phyloP scores from a whole-genome alignment of 2,113 vertebrate genomes.

The Pollachius pollachius region DNA sequence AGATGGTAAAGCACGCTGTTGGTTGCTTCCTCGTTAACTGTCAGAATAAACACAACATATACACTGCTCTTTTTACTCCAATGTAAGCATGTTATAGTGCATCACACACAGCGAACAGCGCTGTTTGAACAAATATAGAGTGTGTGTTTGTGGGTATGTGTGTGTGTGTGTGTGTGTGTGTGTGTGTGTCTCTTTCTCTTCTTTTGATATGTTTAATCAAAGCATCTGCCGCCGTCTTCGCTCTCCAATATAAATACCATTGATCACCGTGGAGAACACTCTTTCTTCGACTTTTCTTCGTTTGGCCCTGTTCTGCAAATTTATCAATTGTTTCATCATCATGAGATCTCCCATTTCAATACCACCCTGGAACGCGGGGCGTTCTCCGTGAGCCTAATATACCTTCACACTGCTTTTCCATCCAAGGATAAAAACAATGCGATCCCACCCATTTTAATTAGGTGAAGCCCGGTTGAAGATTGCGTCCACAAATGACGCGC shows the following conservation, averaged over 20 bases:
- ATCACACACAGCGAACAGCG: no score
- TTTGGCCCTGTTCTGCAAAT: slow-evolving; percentile 24
- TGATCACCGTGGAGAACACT: slow-evolving; percentile 39
- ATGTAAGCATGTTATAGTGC: no score
- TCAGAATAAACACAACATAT: no score
- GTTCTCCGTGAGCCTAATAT: neutral
- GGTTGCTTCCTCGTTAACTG: no score
- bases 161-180: no score
- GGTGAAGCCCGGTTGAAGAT: slow-evolving; percentile 8
- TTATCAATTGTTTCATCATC: slow-evolving; percentile 36
- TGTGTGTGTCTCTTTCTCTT: no score
- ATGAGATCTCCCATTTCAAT: neutral
- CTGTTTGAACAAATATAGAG: neutral
- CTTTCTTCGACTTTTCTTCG: slow-evolving; percentile 43
- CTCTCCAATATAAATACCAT: slow-evolving; percentile 56
- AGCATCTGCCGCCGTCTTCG: slow-evolving; percentile 52
- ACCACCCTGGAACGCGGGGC: neutral
- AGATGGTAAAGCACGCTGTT: no score
- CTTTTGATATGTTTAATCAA: slow-evolving; percentile 34
- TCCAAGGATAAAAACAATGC: slow-evolving; percentile 12
- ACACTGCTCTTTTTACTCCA: no score
- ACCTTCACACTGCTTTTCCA: no score
- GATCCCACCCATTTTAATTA: slow-evolving; percentile 33
- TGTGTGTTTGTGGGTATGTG: no score
- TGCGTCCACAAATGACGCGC: slow-evolving; percentile 20